Conservation (phyloP, 1,140 invertebrate genomes). For the Zaprionus lachaisei region DNA sequence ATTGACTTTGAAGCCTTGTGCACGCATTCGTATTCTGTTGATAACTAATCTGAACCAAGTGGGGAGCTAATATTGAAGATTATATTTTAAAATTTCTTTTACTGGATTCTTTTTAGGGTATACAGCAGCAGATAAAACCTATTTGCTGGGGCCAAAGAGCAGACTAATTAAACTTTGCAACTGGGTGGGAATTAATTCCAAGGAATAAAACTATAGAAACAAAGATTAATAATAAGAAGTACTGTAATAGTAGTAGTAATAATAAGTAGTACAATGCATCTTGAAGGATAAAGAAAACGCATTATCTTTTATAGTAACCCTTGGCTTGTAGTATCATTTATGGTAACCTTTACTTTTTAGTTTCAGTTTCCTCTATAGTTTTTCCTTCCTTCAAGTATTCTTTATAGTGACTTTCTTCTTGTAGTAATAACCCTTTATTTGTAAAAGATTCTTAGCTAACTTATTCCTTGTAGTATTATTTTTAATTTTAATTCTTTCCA, state of each 20-base stretch:
- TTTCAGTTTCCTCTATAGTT: no score
- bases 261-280: background rate
- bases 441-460: no score
- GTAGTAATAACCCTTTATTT: no score
- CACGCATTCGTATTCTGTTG: constrained; percentile 10
- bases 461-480: no score
- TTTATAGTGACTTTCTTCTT: no score
- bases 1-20: constrained; percentile 74
- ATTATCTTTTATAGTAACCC: no score
- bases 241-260: no score
- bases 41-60: constrained; percentile 22
- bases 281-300: no score
- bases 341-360: no score
- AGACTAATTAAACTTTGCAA: constrained; percentile 24
- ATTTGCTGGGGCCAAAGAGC: constrained; percentile 22
- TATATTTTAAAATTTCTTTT: constrained; percentile 18
- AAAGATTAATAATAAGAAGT: background rate
- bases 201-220: background rate
- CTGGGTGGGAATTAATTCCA: background rate
- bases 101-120: background rate
- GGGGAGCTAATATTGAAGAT: constrained; percentile 5
- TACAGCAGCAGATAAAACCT: constrained; percentile 4
- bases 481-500: no score
- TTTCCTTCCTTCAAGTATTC: no score
- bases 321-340: no score